Evolutionary conservation across 2,888 invertebrate genomes (phyloP).

Genomic region (Lasius platythorax): DNA sequence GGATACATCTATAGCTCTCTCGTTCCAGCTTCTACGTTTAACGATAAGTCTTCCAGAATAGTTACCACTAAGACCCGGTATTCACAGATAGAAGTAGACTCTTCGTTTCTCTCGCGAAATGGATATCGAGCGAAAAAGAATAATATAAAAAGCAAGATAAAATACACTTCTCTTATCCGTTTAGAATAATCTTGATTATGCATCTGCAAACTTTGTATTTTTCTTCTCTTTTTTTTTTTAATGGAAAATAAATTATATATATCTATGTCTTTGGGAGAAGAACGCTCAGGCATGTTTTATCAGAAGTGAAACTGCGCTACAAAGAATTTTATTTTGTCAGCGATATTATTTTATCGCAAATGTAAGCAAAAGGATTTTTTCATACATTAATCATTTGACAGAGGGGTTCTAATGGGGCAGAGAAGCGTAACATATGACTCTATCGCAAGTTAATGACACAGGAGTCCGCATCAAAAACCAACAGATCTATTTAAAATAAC

Average conservation of each 20-base stretch:
- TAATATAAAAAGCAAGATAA: background rate
- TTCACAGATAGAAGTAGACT: conserved; percentile 38
- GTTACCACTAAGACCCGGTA: conserved; percentile 39
- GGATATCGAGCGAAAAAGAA: conserved; percentile 8
- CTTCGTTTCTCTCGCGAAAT: conserved; percentile 7
- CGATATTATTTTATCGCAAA: background rate
- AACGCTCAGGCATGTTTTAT: background rate
- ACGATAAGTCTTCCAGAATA: conserved; percentile 45
- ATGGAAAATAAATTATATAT: background rate
- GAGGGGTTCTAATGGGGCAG: too few relatives aligned
- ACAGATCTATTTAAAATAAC: too few relatives aligned
- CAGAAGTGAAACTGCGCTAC: background rate
- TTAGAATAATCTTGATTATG: background rate
- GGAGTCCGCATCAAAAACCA: too few relatives aligned
- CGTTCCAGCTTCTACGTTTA: conserved; percentile 38
- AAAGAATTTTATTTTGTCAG: background rate
- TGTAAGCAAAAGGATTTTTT: background rate
- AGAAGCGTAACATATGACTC: too few relatives aligned
- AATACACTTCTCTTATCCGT: background rate
- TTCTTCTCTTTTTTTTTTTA: background rate
- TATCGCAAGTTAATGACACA: too few relatives aligned
- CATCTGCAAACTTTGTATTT: background rate
- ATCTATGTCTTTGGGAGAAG: background rate
- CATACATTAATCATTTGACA: background rate
- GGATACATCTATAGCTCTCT: background rate